These are phyloP conservation scores for Nomada flava DNA, from an alignment of 2,888 invertebrate genomes.

Conservation along the genomic window DNA sequence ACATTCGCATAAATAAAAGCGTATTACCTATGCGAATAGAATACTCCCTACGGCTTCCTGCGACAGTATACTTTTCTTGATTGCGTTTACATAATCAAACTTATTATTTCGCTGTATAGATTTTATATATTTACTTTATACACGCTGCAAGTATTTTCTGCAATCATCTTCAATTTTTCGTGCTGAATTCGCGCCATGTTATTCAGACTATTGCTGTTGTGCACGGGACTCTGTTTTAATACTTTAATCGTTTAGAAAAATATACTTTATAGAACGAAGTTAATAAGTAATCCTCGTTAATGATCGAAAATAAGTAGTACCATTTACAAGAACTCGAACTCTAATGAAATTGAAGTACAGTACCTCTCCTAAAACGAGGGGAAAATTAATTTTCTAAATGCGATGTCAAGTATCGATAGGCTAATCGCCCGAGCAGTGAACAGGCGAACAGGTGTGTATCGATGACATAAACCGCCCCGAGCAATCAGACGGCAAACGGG, in stretches of 20 bases:
- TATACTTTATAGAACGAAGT: no score
- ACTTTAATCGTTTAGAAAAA: no score
- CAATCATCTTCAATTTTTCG: no score
- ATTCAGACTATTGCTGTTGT: no score
- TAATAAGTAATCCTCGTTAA: not conserved
- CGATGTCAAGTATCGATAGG: slow-evolving; percentile 32
- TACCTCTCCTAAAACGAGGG: not conserved
- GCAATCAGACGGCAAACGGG: slow-evolving; percentile 71
- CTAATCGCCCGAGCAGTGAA: slow-evolving; percentile 39
- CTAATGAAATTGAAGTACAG: not conserved
- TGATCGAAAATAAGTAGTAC: no score
- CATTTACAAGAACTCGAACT: not conserved
- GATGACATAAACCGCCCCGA: slow-evolving; percentile 61
- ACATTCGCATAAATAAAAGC: not conserved
- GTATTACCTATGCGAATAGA: not conserved
- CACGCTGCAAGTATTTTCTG: no score
- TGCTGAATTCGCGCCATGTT: no score
- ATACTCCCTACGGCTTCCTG: not conserved
- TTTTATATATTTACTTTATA: no score
- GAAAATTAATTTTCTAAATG: slow-evolving; percentile 28
- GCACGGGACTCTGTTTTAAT: no score
- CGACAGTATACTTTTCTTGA: not conserved
- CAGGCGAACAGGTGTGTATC: slow-evolving; percentile 53
- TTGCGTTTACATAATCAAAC: not conserved
- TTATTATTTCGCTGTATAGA: no score